A percentile compares a stretch with the other conserved stretches of the same genome.
Conservation (phyloP, 2,797 vertebrate species). For the Muscicapa comitata region DNA sequence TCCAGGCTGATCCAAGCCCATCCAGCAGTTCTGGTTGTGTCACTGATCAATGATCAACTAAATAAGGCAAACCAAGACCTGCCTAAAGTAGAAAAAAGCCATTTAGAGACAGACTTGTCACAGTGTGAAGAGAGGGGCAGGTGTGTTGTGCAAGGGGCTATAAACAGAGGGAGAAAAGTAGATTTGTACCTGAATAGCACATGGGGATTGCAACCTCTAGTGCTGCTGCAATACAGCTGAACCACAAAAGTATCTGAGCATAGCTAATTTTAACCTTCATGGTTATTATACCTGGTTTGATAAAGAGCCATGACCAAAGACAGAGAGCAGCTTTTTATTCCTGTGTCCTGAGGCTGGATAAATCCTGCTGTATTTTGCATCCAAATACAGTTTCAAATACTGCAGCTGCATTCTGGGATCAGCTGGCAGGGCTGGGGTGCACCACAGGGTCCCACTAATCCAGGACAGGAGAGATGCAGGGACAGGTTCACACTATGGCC, state of each 20-base stretch:
- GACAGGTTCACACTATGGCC: not conserved
- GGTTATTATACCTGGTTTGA: not conserved
- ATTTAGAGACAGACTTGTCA: not conserved
- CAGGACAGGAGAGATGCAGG: not conserved
- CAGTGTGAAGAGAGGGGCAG: rapidly evolving
- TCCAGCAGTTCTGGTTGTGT: not conserved
- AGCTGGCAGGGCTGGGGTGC: not conserved
- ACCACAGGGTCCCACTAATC: not conserved
- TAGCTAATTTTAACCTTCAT: not conserved
- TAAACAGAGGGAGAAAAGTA: not conserved
- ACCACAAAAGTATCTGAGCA: not conserved
- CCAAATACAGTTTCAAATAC: not conserved
- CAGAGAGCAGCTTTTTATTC: not conserved
- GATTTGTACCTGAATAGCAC: not conserved
- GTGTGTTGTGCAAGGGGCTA: not conserved
- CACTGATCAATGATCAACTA: not conserved
- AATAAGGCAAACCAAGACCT: not conserved
- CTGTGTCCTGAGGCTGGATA: not conserved
- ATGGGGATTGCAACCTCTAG: not conserved
- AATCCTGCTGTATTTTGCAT: not conserved
- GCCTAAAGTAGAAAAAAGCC: not conserved
- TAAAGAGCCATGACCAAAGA: not conserved
- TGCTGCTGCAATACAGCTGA: not conserved
- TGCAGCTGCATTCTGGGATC: not conserved
- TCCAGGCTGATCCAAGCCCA: not conserved